Conservation (phyloP, 2,797 vertebrate genomes). For the Fringilla coelebs region DNA sequence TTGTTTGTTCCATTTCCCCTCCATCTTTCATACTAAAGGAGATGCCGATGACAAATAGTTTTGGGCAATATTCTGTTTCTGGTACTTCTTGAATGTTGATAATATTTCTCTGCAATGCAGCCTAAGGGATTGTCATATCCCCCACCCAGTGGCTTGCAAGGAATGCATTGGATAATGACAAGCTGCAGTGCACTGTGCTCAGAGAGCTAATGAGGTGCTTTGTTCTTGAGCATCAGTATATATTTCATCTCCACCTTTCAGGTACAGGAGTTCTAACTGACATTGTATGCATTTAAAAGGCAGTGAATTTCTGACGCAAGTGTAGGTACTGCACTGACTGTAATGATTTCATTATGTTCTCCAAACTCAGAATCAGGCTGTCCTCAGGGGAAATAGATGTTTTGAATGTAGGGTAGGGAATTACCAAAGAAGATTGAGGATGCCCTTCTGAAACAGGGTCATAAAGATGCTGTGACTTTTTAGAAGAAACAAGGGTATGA, state of each 20-base stretch:
- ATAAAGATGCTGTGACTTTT: background rate
- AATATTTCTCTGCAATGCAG: slow-evolving; percentile 1
- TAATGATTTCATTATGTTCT: background rate
- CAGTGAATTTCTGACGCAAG: background rate
- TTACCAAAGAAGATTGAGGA: background rate
- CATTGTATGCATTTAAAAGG: background rate
- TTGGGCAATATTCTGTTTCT: background rate
- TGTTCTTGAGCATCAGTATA: background rate
- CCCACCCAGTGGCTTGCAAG: background rate
- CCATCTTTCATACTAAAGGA: background rate
- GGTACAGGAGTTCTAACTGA: background rate
- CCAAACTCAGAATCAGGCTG: background rate
- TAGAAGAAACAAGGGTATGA: background rate
- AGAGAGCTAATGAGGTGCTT: slow-evolving; percentile 41
- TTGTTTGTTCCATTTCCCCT: background rate
- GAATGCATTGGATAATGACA: slow-evolving; percentile 26
- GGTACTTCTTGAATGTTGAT: background rate
- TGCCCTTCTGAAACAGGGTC: background rate
- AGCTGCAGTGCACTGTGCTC: slow-evolving; percentile 47
- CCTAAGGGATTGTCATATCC: background rate
- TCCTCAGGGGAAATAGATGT: background rate
- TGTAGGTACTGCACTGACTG: background rate
- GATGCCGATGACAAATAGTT: background rate
- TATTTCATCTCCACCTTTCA: background rate
- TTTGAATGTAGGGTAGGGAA: background rate